Evolutionary conservation across 2,888 invertebrate species (phyloP), one percentile per base, ranked within the genome.

Genomic region (Sminthurinus aureus): DNA sequence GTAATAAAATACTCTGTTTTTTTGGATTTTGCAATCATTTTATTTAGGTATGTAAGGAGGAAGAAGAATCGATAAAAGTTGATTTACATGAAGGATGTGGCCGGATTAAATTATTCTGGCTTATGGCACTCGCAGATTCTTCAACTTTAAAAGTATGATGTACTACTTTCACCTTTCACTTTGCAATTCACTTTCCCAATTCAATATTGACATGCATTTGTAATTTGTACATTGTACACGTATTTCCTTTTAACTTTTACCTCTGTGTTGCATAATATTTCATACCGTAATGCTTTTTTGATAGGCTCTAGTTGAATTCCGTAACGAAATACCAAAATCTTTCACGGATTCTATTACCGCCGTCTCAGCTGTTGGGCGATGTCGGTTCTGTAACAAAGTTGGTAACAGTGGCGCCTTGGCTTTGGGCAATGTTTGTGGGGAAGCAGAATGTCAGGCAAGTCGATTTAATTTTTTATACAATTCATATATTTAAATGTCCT

Each of bases 1-100:
- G n/a, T n/a, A n/a, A n/a, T n/a, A n/a, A n/a, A n/a, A n/a, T n/a
- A n/a, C n/a, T n/a, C n/a, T n/a, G n/a, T n/a, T n/a, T n/a, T n/a
- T n/a, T n/a, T n/a, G n/a, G n/a, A 22, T 69, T 71, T 71, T 15
- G 13, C 3, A 71, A 13, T 58, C 58, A 0, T 58, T 2, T 18
- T 58, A n/a, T 86, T n/a, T 89, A 94, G 94, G 95, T 96, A 24
- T 98, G 98, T 91, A 98, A 98, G 90, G 98, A 98, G 90, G 98
- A 98, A 89, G 97, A 98, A 90, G 97, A 97, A 90, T 96, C 98
- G 0, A 97, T 98, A 85, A 95, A 96, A 86, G 96, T 99, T 8
- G 98, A 99, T 91, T 93, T 98, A n/a, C 98, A 99, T 91, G 98
- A 98, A 91, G 92, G 93, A 6, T 98, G 98, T 90, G 98, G 98